Conservation (phyloP, 1,140 invertebrate species). For the Macrosteles quadrilineatus region DNA sequence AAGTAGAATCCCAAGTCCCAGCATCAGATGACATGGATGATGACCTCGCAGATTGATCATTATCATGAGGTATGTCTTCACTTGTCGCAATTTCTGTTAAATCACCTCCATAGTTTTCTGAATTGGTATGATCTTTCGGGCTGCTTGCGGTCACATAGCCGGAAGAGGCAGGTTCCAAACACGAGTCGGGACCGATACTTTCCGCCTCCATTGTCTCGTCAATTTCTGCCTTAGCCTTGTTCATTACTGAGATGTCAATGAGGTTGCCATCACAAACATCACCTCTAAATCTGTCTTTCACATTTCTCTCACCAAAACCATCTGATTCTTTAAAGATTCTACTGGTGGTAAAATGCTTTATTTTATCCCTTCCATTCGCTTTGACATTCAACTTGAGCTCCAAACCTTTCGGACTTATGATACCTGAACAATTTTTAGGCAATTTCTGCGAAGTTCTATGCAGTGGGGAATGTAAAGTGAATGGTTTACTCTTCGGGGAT, state of each 20-base stretch:
- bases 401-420: not conserved
- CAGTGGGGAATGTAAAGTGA: not conserved
- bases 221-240: constrained; percentile 1
- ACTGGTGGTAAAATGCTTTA: not conserved
- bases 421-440: not conserved
- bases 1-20: constrained; percentile 59
- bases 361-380: not conserved
- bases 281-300: not conserved
- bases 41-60: constrained; percentile 61
- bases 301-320: not conserved
- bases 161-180: constrained; percentile 34
- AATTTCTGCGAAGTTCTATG: not conserved
- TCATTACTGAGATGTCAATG: constrained; percentile 10
- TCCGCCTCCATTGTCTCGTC: constrained; percentile 36
- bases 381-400: constrained; percentile 13
- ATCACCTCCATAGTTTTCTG: constrained; percentile 52
- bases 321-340: not conserved
- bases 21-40: constrained; percentile 61
- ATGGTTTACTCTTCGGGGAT: constrained; percentile 30
- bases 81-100: constrained; percentile 56
- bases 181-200: constrained; percentile 26
- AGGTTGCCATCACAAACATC: not conserved
- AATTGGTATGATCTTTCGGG: constrained; percentile 53
- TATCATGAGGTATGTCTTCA: constrained; percentile 70
- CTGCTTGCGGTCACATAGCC: constrained; percentile 52